Percentiles rank a stretch among this genome's conserved stretches.
These are phyloP conservation scores for Halichoeres trimaculatus DNA, from an alignment of 2,113 vertebrate species.

Conservation along the genomic window DNA sequence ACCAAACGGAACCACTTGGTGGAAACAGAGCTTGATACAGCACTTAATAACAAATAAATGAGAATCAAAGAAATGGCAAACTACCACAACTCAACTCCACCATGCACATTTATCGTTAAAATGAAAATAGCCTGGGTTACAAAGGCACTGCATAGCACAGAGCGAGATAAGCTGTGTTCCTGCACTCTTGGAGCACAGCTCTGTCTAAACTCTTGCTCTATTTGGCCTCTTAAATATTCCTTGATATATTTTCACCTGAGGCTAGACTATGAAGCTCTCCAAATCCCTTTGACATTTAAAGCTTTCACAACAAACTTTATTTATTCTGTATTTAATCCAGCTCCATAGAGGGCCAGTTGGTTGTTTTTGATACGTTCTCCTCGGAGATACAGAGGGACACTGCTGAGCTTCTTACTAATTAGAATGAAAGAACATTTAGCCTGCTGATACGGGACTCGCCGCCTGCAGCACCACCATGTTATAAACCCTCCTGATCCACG, in stretches of 20 bases:
- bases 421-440: constrained; percentile 50
- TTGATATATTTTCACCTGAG: constrained; percentile 63
- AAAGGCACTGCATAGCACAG: too few relatives aligned
- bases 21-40: too few relatives aligned
- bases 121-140: too few relatives aligned
- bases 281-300: constrained; percentile 73
- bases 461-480: constrained; percentile 37
- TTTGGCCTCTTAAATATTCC: constrained; percentile 46
- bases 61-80: too few relatives aligned
- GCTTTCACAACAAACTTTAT: constrained; percentile 53
- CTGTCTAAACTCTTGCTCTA: constrained; percentile 36
- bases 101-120: too few relatives aligned
- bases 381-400: constrained; percentile 44
- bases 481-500: constrained; percentile 29
- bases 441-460: constrained; percentile 46
- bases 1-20: too few relatives aligned
- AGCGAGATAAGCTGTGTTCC: too few relatives aligned
- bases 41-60: too few relatives aligned
- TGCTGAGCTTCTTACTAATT: constrained; percentile 59
- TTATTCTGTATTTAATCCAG: constrained; percentile 54
- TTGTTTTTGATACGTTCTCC: constrained; percentile 46
- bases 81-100: too few relatives aligned
- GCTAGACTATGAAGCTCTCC: constrained; percentile 51
- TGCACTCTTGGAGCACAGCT: too few relatives aligned
- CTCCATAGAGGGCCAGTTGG: constrained; percentile 29